phyloP scores from a whole-genome alignment of 2,113 vertebrate genomes.

The Odontesthes bonariensis region DNA sequence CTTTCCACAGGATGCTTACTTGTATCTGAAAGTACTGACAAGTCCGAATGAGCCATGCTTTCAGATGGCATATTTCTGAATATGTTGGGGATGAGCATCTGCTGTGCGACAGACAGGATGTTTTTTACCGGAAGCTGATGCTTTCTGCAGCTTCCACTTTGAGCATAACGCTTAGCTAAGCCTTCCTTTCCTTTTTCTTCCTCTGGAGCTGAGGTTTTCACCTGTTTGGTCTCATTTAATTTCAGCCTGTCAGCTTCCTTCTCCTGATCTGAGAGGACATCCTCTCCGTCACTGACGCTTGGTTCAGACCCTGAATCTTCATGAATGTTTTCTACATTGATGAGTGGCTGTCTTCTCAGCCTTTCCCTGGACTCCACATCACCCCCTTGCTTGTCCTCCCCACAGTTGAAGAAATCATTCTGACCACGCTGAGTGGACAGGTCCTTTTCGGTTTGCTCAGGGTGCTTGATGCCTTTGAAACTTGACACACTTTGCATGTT shows the following conservation, averaged over 20 bases:
- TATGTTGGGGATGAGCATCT: constrained; percentile 51
- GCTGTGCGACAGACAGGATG: constrained; percentile 53
- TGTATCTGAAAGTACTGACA: constrained; percentile 38
- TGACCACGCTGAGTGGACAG: not conserved
- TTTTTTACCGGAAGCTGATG: constrained; percentile 32
- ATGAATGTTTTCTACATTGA: constrained; percentile 10
- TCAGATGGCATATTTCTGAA: constrained; percentile 47
- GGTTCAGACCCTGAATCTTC: constrained; percentile 21
- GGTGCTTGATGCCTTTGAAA: not conserved
- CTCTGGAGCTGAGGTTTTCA: constrained; percentile 26
- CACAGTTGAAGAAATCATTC: not conserved
- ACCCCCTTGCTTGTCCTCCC: constrained; percentile 9
- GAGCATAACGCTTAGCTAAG: not conserved
- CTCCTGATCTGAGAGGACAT: constrained; percentile 1
- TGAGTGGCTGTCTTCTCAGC: constrained; percentile 19
- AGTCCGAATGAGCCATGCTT: not conserved
- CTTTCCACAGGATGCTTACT: constrained; percentile 40
- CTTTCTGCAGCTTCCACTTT: constrained; percentile 4
- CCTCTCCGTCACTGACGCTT: not conserved
- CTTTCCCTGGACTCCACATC: not conserved
- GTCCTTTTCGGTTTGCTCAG: not conserved
- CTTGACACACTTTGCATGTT: constrained; percentile 6
- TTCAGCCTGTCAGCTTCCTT: not conserved
- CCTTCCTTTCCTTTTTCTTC: constrained; percentile 11
- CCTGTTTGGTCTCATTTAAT: constrained; percentile 2